Base-by-base conservation (phyloP, 2,888 invertebrate genomes). In the Tetheella fluctuosa region DNA sequence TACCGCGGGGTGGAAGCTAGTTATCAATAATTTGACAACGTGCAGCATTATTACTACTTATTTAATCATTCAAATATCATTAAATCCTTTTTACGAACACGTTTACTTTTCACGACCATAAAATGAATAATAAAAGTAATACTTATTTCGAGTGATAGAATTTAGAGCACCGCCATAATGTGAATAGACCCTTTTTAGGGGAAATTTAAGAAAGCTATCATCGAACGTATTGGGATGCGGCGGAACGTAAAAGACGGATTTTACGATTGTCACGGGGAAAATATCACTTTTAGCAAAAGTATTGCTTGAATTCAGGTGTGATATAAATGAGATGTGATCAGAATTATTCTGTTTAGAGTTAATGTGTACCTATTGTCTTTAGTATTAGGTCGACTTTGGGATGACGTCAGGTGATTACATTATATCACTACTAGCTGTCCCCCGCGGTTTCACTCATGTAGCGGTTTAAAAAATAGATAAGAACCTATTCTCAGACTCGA, bases 201-300 rank as follows among this genome's bases (percentile, higher is more conserved):
- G 60, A 65, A 65, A 66, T 68, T 70, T 70, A 60, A 65, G 64
- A 69, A 71, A 60, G 63, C 64, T 59, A 62, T 61, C 64, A 39
- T 39, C 56, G 57, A 55, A 42, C 57, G 42, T 62, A 59, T 60
- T 60, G 59, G 28, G 59, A 63, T 61, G 59, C 63, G 54, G 13
- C 61, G 70, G 61, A 66, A 67, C 64, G 69, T 71, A 69, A 77
- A 73, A 71, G 63, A 67, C 65, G 64, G 70, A 71, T 71, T 75
- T 76, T 72, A 75, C 73, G 76, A 77, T 68, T 68, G 72, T 64
- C 69, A 67, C 69, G 55, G 69, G 61, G 65, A 67, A 69, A 73
- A 72, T 72, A 76, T 70, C 66, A 66, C 61, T 69, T 71, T 74
- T 68, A 57, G 64, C 60, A 59, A 65, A 74, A 68, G 71, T 71